phyloP scores from a whole-genome alignment of 2,888 invertebrate species.

The Seladonia tumulorum region DNA sequence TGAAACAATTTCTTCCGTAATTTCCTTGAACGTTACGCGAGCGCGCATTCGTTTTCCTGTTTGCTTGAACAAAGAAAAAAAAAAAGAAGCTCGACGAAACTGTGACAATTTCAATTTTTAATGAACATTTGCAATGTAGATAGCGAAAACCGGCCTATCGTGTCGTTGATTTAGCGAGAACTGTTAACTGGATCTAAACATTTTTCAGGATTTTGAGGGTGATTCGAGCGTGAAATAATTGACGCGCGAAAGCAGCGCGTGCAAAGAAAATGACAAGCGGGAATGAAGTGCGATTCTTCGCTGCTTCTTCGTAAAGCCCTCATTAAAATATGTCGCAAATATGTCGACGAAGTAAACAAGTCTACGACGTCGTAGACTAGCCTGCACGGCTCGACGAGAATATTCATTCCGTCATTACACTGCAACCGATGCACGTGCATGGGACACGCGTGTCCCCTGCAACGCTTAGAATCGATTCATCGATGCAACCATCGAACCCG shows the following conservation, averaged over 20 bases:
- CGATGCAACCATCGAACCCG: neutral
- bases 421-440: neutral
- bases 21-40: neutral
- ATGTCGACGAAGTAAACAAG: slow-evolving; percentile 32
- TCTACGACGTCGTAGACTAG: slow-evolving; percentile 17
- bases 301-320: slow-evolving; percentile 8
- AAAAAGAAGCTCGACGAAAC: neutral
- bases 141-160: neutral
- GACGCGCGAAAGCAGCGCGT: no score
- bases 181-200: neutral
- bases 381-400: slow-evolving; percentile 21
- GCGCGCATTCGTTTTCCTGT: neutral
- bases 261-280: neutral
- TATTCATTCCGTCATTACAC: slow-evolving; percentile 31
- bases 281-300: slow-evolving; percentile 5
- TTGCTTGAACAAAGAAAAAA: neutral
- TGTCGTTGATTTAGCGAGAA: neutral
- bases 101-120: neutral
- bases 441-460: neutral
- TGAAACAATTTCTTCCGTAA: neutral
- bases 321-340: slow-evolving; percentile 41
- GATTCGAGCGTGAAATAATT: no score
- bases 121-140: neutral
- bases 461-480: neutral
- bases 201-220: neutral